Base-by-base conservation (phyloP, 2,888 invertebrate species). In the Philereme vetulata region DNA sequence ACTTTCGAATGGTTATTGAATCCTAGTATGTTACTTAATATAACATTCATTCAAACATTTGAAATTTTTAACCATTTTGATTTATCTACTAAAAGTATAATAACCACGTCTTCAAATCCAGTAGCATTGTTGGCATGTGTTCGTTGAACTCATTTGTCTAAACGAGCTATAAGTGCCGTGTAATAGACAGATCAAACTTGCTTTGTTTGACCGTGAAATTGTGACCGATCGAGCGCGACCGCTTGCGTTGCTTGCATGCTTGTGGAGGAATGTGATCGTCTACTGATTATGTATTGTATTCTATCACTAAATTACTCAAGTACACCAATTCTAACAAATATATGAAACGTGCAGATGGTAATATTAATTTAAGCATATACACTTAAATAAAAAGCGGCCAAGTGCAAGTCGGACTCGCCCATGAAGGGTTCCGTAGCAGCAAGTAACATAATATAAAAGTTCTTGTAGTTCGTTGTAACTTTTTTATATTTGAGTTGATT, bases 201-300 rank as follows among this genome's bases (percentile, higher is more conserved):
- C 81, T 78, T 80, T 84, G 80, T 88, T 86, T 90, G 85, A 84
- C 88, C 88, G 84, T 88, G 87, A 88, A 90, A 89, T 88, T 85
- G 81, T 80, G 77, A 81, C 80, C 80, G 80, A 79, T 77, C 76
- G 77, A 79, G 85, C 86, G 83, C 84, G 84, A 83, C 84, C 38
- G 38, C 38, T 38, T 7, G 38, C 38, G 38, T 38, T 6, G 80
- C 70, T 78, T 81, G 82, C 85, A 79, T 84, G 82, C 78, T 77
- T 69, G 67, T 66, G 71, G 68, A 67, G 72, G 76, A 77, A 82
- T 77, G 76, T 76, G 49, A 7, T 57, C 51, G 32, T 44, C 35
- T 48, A 47, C 48, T 49, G 21, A 49, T 33, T 3, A 38, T 38
- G 8, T 6, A 38, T 8, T 38, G 11, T 36, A 36, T 42, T 51